Base-by-base conservation (phyloP, 1,140 invertebrate species). In the Zelostemma sp. region DNA sequence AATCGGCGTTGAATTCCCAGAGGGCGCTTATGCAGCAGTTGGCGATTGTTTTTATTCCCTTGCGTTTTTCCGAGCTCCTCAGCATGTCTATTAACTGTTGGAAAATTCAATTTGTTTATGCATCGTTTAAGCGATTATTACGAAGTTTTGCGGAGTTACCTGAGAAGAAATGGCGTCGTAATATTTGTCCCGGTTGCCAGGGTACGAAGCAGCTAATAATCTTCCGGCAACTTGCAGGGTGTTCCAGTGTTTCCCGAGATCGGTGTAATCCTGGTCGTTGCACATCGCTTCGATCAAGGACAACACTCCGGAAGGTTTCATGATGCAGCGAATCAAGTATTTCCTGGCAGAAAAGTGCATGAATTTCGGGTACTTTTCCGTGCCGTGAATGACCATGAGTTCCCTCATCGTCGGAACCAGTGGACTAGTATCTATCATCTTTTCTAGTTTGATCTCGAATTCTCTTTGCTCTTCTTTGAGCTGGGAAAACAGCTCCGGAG, bases 341-440 rank as follows among this genome's bases (percentile, higher is more conserved):
- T 87, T 86, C 46, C 86, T 85, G 64, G 91, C 88, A n/a, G 85
- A 78, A 78, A 80, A 84, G 69, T 87, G 88, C 40, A 92, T 84
- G 89, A 92, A 94, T 5, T 72, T 74, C 14, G 91, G 91, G 31
- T 89, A 81, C 31, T 86, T 83, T 70, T 77, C 74, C 5, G 86
- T 76, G 74, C 90, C 89, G 78, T 90, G 88, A 46, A 93, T 82
- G 15, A 91, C 75, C 84, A 93, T 86, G 8, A 93, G 83, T 83
- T 92, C 91, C 81, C 89, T 90, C 63, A 93, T 89, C 28, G 91
- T 79, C 38, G 88, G 77, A 25, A 88, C 85, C 55, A 87, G 87
- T 69, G 90, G 90, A 46, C 88, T 88, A 53, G 87, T 88, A 31
- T 70, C 73, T 12, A 90, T 78, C 15, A 93, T 76, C 62, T 85